These are phyloP conservation scores for Sebastes hubbsi DNA, from an alignment of 2,797 vertebrate species.

Conservation along the genomic window DNA sequence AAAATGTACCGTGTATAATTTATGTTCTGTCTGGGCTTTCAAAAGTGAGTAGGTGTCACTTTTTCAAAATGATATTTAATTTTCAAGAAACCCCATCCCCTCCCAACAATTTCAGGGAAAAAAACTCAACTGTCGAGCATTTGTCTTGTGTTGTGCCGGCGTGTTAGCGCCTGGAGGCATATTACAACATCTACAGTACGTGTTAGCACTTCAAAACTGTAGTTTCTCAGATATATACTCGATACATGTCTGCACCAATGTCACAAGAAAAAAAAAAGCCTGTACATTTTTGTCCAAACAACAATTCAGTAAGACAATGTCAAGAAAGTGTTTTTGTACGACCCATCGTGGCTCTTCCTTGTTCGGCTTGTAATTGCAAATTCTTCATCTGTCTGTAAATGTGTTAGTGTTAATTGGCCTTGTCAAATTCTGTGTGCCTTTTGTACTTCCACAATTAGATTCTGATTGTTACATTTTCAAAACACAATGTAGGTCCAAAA, in stretches of 20 bases:
- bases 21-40: slow-evolving; percentile 20
- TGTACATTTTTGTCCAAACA: not conserved
- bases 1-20: slow-evolving; percentile 33
- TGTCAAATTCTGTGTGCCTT: not conserved
- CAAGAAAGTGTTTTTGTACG: not conserved
- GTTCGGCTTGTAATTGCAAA: not conserved
- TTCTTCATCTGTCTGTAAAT: not conserved
- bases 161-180: not conserved
- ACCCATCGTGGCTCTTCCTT: not conserved
- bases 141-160: slow-evolving; percentile 4
- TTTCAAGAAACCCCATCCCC: not conserved
- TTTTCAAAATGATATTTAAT: slow-evolving; percentile 15
- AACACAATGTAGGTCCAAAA: not conserved
- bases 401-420: not conserved
- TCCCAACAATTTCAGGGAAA: not conserved
- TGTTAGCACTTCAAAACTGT: not conserved
- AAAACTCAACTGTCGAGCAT: slow-evolving; percentile 12
- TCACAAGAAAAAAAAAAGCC: not conserved
- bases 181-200: not conserved
- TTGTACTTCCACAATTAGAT: not conserved
- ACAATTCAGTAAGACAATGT: not conserved
- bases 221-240: not conserved
- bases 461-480: not conserved
- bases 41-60: slow-evolving; percentile 20
- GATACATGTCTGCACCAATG: not conserved